Conservation (phyloP, 2,797 vertebrate species). For the Australoheros facetus region DNA sequence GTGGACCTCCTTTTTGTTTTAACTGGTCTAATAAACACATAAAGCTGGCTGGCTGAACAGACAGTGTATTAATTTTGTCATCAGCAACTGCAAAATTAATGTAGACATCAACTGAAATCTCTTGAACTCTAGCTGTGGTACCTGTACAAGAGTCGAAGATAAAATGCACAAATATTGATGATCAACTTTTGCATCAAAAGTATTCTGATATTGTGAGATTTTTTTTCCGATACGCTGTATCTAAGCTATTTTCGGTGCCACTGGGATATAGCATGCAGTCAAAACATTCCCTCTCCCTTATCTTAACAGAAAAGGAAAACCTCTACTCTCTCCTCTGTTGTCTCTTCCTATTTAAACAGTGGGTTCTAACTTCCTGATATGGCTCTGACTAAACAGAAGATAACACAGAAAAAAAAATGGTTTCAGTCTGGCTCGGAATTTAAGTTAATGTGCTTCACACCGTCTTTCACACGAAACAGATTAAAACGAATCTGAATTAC, state of each 20-base stretch:
- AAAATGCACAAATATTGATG: neutral
- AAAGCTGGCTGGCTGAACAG: constrained; percentile 1
- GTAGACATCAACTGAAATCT: constrained; percentile 8
- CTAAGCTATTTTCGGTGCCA: neutral
- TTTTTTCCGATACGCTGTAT: neutral
- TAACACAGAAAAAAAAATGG: neutral
- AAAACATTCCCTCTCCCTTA: constrained; percentile 33
- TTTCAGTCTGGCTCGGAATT: neutral
- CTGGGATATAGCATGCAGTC: constrained; percentile 22
- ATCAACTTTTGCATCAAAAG: constrained; percentile 1
- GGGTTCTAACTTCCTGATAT: constrained; percentile 16
- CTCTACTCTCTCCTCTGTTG: neutral
- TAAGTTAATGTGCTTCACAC: neutral
- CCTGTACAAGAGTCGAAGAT: neutral
- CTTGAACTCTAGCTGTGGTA: neutral
- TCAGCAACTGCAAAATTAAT: neutral
- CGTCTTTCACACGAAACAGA: neutral
- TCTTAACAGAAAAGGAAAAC: neutral
- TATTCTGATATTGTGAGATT: neutral
- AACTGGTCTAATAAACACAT: constrained; percentile 18
- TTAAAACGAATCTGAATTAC: neutral
- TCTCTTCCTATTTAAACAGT: constrained; percentile 20
- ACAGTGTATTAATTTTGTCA: constrained; percentile 1
- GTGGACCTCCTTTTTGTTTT: constrained; percentile 1
- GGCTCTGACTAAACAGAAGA: constrained; percentile 4